Evolutionary conservation across 2,797 vertebrate genomes (phyloP).

Genomic region (Uromys caudimaculatus): DNA sequence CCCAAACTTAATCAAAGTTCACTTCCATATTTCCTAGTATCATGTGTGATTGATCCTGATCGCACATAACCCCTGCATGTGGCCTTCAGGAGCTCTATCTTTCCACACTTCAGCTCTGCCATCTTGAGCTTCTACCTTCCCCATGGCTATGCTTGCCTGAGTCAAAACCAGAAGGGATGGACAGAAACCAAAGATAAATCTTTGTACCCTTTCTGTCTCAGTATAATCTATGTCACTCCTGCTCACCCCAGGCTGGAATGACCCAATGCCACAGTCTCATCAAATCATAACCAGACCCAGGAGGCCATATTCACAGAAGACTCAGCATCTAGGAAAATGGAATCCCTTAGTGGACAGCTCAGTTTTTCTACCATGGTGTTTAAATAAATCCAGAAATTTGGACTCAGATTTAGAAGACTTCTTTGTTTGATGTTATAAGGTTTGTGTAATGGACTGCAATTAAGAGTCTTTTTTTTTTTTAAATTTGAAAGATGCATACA

Average conservation of each 20-base stretch:
- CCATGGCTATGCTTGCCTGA: fast-evolving
- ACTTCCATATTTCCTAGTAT: neutral
- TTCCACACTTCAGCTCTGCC: fast-evolving
- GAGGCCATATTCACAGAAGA: neutral
- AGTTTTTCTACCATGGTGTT: too few relatives aligned
- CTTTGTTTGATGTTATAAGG: too few relatives aligned
- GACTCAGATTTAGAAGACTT: neutral
- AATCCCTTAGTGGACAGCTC: too few relatives aligned
- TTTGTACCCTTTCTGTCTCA: neutral
- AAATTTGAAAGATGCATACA: neutral
- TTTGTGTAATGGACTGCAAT: neutral
- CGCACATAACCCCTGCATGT: neutral
- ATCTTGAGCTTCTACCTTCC: neutral
- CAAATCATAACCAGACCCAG: neutral
- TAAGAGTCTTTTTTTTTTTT: neutral
- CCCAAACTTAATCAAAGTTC: neutral
- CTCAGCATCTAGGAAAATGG: neutral
- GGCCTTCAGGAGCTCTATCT: neutral
- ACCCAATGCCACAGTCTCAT: neutral
- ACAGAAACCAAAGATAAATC: fast-evolving
- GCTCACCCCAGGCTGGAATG: neutral
- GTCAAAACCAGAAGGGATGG: fast-evolving
- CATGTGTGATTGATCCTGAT: too few relatives aligned
- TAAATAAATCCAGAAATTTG: neutral
- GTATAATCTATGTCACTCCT: neutral